Evolutionary conservation across 2,113 vertebrate species (phyloP), one percentile per base, ranked within the genome.

Genomic region (Prunella fulvescens): DNA sequence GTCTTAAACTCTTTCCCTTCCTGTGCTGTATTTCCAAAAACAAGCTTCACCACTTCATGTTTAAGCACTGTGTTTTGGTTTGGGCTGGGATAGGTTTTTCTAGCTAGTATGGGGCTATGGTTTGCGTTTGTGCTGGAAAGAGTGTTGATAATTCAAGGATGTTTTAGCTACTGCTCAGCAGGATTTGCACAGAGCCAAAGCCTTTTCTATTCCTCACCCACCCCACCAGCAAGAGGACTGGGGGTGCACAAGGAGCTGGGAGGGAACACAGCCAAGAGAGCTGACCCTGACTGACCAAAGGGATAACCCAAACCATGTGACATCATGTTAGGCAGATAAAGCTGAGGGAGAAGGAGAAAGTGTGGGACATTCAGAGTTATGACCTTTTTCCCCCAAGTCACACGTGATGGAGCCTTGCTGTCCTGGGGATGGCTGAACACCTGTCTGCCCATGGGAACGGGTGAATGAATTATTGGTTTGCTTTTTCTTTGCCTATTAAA

Each of bases 311-410:
- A 10, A 24, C 25, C 26, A 18, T 3, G 19, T 3, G 25, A 29
- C 0, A 1, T 24, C 25, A 61, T 3, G 3, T 40, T 73, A 1
- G 0, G 15, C 26, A 39, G 40, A 37, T 24, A 54, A 54, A 53
- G 11, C 22, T 48, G 40, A 19, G 12, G 13, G 15, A 44, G 35
- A 61, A 67, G 26, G 40, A 11, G 40, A 47, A 12, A 22, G 23
- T 7, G 23, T 26, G 31, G 19, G 11, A 39, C 10, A 11, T 39
- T 69, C 31, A 37, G 35, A 50, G 31, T 25, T 37, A 44, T 1
- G 8, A 19, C 2, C 11, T 25, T 81, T 42, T 16, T 74, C 56
- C 35, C 23, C 23, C 26, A 48, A 12, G 12, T 54, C 60, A 42
- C 0, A 0, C 18, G 29, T 29, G 42, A 25, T 29, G 33, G 31